Percentiles rank a stretch among this genome's conserved stretches.
Evolutionary conservation across 2,888 invertebrate species (phyloP).

Genomic region (Athalia rosae): DNA sequence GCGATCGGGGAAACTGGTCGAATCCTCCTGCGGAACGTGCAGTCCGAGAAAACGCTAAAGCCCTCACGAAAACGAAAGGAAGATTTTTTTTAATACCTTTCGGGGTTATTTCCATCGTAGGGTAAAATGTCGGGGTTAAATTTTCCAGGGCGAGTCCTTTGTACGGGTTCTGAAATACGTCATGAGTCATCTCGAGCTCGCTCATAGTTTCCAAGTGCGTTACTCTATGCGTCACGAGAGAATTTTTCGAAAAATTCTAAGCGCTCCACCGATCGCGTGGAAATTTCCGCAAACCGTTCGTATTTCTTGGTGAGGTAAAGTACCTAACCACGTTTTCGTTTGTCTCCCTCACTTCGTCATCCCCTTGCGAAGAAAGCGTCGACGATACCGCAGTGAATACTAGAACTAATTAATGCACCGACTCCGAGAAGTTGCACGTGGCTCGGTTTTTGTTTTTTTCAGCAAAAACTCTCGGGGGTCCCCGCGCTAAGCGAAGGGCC

Average conservation of each 20-base stretch:
- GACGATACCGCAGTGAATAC: constrained; percentile 10
- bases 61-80: no score
- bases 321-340: no score
- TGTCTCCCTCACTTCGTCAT: not conserved
- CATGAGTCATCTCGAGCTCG: no score
- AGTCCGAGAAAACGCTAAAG: constrained; percentile 6
- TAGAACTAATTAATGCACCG: constrained; percentile 26
- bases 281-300: no score
- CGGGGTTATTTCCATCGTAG: no score
- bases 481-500: constrained; percentile 19
- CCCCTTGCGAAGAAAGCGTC: not conserved
- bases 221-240: no score
- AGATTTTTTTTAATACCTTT: no score
- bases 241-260: no score
- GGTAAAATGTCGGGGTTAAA: not conserved
- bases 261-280: no score
- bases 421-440: constrained; percentile 33
- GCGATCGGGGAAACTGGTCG: not conserved
- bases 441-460: constrained; percentile 28
- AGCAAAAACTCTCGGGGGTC: constrained; percentile 37
- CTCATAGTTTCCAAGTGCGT: no score
- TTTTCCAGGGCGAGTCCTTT: not conserved
- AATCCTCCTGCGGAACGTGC: not conserved
- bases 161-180: no score
- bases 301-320: no score